These are phyloP conservation scores for Scaptomyza flava DNA, from an alignment of 2,888 invertebrate species.

Conservation along the genomic window DNA sequence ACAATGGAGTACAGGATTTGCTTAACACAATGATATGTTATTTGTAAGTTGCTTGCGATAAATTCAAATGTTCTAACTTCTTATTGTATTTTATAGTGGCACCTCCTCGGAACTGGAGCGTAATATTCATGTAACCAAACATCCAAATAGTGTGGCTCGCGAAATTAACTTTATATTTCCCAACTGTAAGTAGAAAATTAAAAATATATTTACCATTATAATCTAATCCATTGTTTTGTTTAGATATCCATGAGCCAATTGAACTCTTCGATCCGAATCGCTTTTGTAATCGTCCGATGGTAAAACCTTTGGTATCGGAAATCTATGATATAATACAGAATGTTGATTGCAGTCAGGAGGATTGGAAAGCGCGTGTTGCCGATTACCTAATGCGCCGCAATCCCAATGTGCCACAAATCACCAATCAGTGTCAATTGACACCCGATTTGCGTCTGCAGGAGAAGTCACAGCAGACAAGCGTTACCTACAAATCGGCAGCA, in stretches of 20 bases:
- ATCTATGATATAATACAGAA: conserved; percentile 68
- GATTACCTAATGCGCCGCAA: conserved; percentile 70
- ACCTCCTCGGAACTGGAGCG: conserved; percentile 87
- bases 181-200: conserved; percentile 83
- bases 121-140: conserved; percentile 93
- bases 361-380: conserved; percentile 71
- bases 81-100: conserved; percentile 86
- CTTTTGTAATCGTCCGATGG: conserved; percentile 65
- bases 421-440: conserved; percentile 64
- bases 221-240: conserved; percentile 9
- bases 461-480: conserved; percentile 64
- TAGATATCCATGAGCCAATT: conserved; percentile 92
- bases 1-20: conserved; percentile 90
- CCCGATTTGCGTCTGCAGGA: conserved; percentile 53
- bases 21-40: conserved; percentile 75
- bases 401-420: conserved; percentile 59
- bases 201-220: neutral
- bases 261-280: conserved; percentile 80
- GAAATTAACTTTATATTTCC: conserved; percentile 96
- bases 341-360: conserved; percentile 52
- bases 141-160: conserved; percentile 87
- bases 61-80: neutral
- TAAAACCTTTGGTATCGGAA: conserved; percentile 61
- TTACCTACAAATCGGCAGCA: conserved; percentile 41
- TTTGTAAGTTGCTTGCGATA: conserved; percentile 66